Evolutionary conservation across 2,113 vertebrate species (phyloP).

Genomic region (Syrrhaptes paradoxus): DNA sequence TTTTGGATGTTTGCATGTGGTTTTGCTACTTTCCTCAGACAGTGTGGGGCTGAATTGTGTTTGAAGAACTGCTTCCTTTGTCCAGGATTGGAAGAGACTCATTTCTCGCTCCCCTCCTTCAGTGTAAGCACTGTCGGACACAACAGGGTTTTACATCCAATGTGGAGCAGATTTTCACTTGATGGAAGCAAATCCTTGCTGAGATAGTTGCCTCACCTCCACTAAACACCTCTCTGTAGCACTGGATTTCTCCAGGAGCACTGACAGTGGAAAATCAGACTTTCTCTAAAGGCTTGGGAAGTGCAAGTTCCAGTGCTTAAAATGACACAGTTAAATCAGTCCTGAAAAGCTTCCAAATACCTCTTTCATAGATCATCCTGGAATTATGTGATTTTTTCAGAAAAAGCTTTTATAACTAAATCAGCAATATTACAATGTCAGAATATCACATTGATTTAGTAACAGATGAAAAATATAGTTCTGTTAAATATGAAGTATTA

Average conservation of each 20-base stretch:
- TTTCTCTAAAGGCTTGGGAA: not conserved
- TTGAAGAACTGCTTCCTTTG: not conserved
- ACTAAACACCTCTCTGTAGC: not conserved
- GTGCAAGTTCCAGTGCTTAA: not conserved
- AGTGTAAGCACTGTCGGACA: not conserved
- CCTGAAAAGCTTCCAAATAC: not conserved
- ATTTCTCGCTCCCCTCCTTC: fast-evolving
- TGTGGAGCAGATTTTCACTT: fast-evolving
- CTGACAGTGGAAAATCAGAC: not conserved
- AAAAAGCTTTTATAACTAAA: not conserved
- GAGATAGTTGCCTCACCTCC: not conserved
- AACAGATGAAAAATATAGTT: not conserved
- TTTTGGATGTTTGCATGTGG: not conserved
- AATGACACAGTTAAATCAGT: not conserved
- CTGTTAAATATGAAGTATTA: not conserved
- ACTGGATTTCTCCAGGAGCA: not conserved
- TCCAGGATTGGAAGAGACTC: not conserved
- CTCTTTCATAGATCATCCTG: not conserved
- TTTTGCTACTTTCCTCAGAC: not conserved
- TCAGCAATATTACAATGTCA: not conserved
- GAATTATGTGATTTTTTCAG: not conserved
- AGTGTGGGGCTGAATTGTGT: not conserved
- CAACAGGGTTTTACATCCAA: not conserved
- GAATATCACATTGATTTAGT: not conserved
- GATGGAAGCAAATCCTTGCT: not conserved